These are phyloP conservation scores for Melanotaenia duboulayi DNA, from an alignment of 2,113 vertebrate species.

Conservation along the genomic window DNA sequence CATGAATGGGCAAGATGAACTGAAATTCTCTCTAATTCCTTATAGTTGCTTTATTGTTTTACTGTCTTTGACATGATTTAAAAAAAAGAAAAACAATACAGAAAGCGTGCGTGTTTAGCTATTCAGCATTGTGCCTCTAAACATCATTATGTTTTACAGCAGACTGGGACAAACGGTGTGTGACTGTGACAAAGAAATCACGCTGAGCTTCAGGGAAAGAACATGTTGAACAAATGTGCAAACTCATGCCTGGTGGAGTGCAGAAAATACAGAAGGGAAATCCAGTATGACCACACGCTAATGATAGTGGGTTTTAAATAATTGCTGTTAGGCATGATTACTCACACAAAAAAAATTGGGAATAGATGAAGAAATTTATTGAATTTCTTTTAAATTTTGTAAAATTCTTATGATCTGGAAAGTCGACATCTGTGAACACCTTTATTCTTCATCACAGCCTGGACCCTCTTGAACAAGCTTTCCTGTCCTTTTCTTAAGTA, in stretches of 20 bases:
- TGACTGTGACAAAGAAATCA: slow-evolving; percentile 62
- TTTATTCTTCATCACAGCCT: no score
- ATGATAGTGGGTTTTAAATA: slow-evolving; percentile 8
- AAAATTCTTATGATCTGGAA: no score
- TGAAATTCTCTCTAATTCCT: background rate
- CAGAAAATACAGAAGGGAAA: slow-evolving; percentile 2
- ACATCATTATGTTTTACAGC: slow-evolving; percentile 51
- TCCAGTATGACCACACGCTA: slow-evolving; percentile 5
- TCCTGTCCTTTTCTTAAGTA: no score
- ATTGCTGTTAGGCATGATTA: background rate
- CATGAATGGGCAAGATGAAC: background rate
- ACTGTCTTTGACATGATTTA: slow-evolving; percentile 16
- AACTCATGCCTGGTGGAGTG: slow-evolving; percentile 8
- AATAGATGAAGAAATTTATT: background rate
- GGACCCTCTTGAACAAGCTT: no score
- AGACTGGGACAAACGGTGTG: slow-evolving; percentile 46
- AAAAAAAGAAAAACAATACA: background rate
- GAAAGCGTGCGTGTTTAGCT: slow-evolving; percentile 31
- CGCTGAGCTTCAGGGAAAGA: slow-evolving; percentile 34
- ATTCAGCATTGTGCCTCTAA: slow-evolving; percentile 36
- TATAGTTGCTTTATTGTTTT: slow-evolving; percentile 13
- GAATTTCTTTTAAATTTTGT: no score
- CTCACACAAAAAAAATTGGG: background rate
- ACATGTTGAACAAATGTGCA: slow-evolving; percentile 45
- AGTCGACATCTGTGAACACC: no score